These are phyloP conservation scores for Anorthoa munda DNA, from an alignment of 2,888 invertebrate genomes.

Conservation along the genomic window DNA sequence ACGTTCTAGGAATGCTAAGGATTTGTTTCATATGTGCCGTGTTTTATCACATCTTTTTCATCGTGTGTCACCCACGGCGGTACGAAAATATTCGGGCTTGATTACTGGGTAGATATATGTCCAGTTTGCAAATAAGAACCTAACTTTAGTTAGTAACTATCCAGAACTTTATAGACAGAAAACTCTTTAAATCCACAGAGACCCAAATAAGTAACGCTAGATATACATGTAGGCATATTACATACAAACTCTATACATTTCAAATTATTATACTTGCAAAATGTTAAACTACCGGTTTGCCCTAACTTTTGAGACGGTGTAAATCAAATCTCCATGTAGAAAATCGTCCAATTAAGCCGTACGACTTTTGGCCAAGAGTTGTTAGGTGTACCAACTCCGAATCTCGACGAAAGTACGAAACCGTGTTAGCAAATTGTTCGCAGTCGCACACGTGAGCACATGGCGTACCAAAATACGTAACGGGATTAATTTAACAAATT, in stretches of 20 bases:
- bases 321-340: conserved; percentile 55
- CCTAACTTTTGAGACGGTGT: conserved; percentile 40
- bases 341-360: conserved; percentile 60
- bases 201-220: background rate
- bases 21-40: conserved; percentile 29
- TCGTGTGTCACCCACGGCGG: conserved; percentile 3
- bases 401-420: conserved; percentile 71
- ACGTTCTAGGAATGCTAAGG: conserved; percentile 38
- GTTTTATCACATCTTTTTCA: conserved; percentile 2
- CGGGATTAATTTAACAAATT: conserved; percentile 56
- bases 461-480: conserved; percentile 48
- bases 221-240: background rate
- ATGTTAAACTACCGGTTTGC: conserved; percentile 38
- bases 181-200: conserved; percentile 14
- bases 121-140: background rate
- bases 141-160: conserved; percentile 15
- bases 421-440: conserved; percentile 72
- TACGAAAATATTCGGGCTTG: conserved; percentile 5
- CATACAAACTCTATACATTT: conserved; percentile 30
- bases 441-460: conserved; percentile 48
- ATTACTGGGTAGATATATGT: conserved; percentile 7
- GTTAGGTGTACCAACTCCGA: conserved; percentile 67
- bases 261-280: conserved; percentile 31
- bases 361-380: conserved; percentile 69
- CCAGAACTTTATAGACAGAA: conserved; percentile 32